Conservation (phyloP, 2,888 invertebrate species). For the Chalcosyrphus nemorum region DNA sequence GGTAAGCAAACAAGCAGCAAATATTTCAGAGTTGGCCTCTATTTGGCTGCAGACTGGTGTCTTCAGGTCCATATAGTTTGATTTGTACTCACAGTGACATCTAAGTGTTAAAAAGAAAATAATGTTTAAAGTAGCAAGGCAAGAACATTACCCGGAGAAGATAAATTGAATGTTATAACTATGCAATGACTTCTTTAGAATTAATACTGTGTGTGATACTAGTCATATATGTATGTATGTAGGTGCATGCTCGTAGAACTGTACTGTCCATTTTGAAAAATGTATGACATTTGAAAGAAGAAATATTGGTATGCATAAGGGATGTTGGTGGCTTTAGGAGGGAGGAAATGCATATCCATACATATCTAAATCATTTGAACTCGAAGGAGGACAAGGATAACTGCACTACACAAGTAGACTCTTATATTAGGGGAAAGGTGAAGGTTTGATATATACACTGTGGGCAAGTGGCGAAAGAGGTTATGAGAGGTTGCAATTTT, state of each 20-base stretch:
- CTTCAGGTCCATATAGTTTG: background rate
- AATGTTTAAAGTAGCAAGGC: too few species aligned
- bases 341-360: too few species aligned
- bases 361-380: constrained; percentile 28
- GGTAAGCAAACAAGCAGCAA: background rate
- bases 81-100: background rate
- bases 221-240: too few species aligned
- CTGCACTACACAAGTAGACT: too few species aligned
- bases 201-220: too few species aligned
- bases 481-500: constrained; percentile 1
- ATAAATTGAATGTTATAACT: constrained; percentile 24
- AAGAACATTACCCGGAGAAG: background rate
- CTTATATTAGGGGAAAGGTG: background rate
- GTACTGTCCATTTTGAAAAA: background rate
- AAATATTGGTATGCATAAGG: background rate
- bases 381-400: constrained; percentile 27
- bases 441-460: constrained; percentile 5
- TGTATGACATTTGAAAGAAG: background rate
- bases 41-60: too few species aligned
- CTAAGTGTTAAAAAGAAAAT: background rate
- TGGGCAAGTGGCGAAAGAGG: background rate
- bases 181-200: constrained; percentile 30
- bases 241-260: too few species aligned
- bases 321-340: background rate
- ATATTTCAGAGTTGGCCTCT: too few species aligned